Percentiles rank a stretch among this genome's conserved stretches.
phyloP scores from a whole-genome alignment of 2,888 invertebrate genomes.

The Lasius platythorax region DNA sequence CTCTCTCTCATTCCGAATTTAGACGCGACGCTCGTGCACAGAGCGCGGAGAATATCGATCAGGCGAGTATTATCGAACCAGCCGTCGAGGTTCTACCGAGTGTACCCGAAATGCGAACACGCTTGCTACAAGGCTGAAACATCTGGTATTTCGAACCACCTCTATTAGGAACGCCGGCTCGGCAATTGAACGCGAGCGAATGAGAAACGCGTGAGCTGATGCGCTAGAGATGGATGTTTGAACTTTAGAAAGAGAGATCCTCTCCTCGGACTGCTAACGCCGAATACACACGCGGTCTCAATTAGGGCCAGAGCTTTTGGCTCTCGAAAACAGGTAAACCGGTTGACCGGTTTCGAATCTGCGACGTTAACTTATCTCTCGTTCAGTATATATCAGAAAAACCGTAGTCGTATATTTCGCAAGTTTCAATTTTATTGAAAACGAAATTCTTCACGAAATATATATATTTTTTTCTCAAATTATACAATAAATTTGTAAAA shows the following conservation, averaged over 20 bases:
- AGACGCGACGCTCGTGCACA: slow-evolving; percentile 36
- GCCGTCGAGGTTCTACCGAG: slow-evolving; percentile 36
- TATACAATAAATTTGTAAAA: neutral
- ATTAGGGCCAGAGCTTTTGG: neutral
- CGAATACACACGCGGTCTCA: neutral
- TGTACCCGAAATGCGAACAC: slow-evolving; percentile 32
- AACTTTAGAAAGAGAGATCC: slow-evolving; percentile 1
- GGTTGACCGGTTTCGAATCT: neutral
- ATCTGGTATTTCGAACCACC: neutral
- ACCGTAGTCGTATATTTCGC: neutral
- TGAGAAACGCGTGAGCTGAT: neutral
- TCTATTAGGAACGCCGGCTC: neutral
- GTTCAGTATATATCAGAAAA: neutral
- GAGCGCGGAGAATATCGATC: slow-evolving; percentile 43
- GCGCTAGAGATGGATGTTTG: neutral
- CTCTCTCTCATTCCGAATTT: slow-evolving; percentile 49
- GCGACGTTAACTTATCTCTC: neutral
- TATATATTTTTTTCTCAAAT: neutral
- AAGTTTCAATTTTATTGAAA: neutral
- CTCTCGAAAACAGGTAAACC: neutral
- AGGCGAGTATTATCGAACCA: slow-evolving; percentile 50
- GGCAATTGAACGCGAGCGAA: slow-evolving; percentile 10
- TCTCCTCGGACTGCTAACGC: neutral
- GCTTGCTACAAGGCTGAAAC: neutral
- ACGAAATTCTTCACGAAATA: neutral